Conservation (phyloP, 2,113 vertebrate genomes). For the Sturnira hondurensis region DNA sequence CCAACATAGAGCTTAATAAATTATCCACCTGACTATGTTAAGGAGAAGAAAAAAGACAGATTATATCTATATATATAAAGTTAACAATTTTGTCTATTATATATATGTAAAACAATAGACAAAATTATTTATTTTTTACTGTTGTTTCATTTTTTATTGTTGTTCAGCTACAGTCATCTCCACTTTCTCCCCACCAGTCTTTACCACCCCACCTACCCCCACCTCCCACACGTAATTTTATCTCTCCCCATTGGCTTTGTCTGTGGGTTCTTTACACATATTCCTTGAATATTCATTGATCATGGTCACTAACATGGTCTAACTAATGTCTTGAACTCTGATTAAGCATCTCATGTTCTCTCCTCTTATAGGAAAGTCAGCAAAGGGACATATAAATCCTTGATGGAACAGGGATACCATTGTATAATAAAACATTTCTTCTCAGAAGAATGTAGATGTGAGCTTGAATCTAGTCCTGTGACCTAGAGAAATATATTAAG, state of each 20-base stretch:
- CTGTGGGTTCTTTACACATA: too few species aligned
- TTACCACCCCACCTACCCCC: too few species aligned
- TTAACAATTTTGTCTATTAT: too few species aligned
- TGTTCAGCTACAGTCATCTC: too few species aligned
- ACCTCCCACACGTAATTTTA: too few species aligned
- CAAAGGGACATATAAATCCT: neutral
- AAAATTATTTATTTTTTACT: too few species aligned
- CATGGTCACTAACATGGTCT: neutral
- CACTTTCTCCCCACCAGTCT: too few species aligned
- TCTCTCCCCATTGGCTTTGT: too few species aligned
- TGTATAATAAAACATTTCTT: neutral
- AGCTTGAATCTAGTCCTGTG: neutral
- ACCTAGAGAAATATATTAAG: neutral
- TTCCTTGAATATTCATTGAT: neutral
- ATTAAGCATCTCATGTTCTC: neutral
- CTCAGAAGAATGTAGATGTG: neutral
- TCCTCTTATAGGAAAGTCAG: neutral
- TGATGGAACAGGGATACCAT: neutral
- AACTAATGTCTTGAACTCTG: neutral
- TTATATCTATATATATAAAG: too few species aligned
- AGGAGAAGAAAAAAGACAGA: neutral
- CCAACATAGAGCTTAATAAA: neutral
- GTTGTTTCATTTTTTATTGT: too few species aligned
- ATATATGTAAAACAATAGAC: neutral
- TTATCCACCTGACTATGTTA: neutral